phyloP scores from a whole-genome alignment of 2,113 vertebrate genomes.

The Callionymus lyra region DNA sequence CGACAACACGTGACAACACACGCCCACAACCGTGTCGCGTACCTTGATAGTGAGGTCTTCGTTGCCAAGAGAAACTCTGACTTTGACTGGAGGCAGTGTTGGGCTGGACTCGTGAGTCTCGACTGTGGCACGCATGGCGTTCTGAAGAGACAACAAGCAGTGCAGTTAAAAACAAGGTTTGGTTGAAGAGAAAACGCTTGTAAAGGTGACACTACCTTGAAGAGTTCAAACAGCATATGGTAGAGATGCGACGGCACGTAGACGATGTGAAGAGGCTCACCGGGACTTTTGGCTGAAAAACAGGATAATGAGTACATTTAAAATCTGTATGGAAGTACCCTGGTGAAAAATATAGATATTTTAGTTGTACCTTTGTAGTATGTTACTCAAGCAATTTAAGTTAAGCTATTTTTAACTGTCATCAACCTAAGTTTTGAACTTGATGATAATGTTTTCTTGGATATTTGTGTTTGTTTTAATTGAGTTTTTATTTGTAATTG shows the following conservation, averaged over 20 bases:
- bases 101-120: conserved; percentile 81
- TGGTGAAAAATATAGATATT: too few relatives aligned
- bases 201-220: conserved; percentile 76
- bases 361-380: too few relatives aligned
- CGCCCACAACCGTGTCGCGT: too few relatives aligned
- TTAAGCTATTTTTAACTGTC: too few relatives aligned
- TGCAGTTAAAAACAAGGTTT: neutral
- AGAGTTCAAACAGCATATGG: conserved; percentile 97
- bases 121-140: conserved; percentile 95
- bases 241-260: conserved; percentile 97
- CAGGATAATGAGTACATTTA: neutral
- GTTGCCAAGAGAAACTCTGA: conserved; percentile 80
- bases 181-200: neutral
- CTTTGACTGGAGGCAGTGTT: conserved; percentile 78
- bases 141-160: conserved; percentile 60
- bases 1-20: neutral
- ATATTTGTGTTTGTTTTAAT: too few relatives aligned
- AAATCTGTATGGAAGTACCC: too few relatives aligned
- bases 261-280: conserved; percentile 79
- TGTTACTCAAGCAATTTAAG: too few relatives aligned
- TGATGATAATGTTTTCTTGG: too few relatives aligned
- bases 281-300: conserved; percentile 71
- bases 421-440: too few relatives aligned
- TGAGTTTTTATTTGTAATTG: too few relatives aligned
- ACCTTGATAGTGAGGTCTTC: conserved; percentile 98